Evolutionary conservation across 1,140 invertebrate species (phyloP).

Genomic region (Rhopalosiphum maidis): DNA sequence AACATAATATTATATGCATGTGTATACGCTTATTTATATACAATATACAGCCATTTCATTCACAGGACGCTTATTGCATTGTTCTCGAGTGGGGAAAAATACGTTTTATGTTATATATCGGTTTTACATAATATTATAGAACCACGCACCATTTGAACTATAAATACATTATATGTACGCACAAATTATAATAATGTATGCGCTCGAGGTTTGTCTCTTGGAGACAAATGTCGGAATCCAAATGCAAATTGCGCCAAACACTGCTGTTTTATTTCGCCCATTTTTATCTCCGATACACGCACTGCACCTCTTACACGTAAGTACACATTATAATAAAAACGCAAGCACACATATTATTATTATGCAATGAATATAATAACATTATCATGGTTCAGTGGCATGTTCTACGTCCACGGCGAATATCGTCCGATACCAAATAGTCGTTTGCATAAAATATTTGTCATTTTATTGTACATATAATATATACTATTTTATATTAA

Average conservation of each 20-base stretch:
- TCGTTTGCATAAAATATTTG: not conserved
- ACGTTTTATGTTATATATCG: not conserved
- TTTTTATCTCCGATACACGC: not conserved
- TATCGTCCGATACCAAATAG: not conserved
- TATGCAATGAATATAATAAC: not conserved
- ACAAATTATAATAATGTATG: not conserved
- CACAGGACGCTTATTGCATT: not conserved
- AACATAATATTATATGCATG: not conserved
- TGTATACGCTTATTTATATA: not conserved
- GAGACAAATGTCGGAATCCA: slow-evolving; percentile 17
- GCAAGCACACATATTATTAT: not conserved
- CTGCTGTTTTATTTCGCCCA: not conserved
- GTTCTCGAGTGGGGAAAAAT: not conserved
- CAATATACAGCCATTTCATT: not conserved
- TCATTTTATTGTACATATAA: not conserved
- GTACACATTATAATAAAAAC: not conserved
- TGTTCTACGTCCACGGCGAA: not conserved
- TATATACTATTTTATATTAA: too few species aligned
- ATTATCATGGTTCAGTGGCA: not conserved
- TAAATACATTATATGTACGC: not conserved
- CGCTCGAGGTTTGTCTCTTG: not conserved
- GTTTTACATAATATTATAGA: slow-evolving; percentile 28
- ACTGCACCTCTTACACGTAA: not conserved
- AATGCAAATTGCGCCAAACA: not conserved
- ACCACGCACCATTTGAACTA: slow-evolving; percentile 13